phyloP scores from a whole-genome alignment of 2,888 invertebrate species.

The Petrophora chlorosata region DNA sequence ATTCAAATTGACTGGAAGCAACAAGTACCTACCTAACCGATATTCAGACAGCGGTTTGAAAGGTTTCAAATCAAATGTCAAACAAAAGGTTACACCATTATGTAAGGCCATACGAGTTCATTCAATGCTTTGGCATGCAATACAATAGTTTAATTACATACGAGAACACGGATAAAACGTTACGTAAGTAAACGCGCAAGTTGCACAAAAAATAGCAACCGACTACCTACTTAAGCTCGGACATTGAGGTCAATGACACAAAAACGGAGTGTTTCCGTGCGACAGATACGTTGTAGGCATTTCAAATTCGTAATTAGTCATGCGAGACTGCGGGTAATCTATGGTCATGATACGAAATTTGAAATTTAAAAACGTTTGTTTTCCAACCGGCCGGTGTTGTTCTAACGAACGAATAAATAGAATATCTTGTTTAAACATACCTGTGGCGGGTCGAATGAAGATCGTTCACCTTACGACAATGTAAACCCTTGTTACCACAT shows the following conservation, averaged over 20 bases:
- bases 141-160: conserved; percentile 70
- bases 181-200: conserved; percentile 64
- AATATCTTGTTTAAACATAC: conserved; percentile 68
- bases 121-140: conserved; percentile 58
- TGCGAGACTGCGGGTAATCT: conserved; percentile 51
- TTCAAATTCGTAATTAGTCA: conserved; percentile 66
- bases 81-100: conserved; percentile 73
- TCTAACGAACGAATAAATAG: conserved; percentile 41
- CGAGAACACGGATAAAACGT: conserved; percentile 54
- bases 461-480: conserved; percentile 78
- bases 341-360: conserved; percentile 47
- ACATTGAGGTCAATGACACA: conserved; percentile 74
- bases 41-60: conserved; percentile 51
- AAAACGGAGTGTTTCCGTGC: conserved; percentile 67
- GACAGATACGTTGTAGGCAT: conserved; percentile 61
- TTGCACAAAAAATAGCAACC: conserved; percentile 63
- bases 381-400: conserved; percentile 39
- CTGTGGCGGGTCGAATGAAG: conserved; percentile 71
- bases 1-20: conserved; percentile 51
- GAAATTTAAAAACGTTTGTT: conserved; percentile 48
- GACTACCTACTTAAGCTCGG: conserved; percentile 59
- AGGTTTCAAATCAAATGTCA: conserved; percentile 70
- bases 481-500: conserved; percentile 78
- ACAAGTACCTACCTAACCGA: conserved; percentile 64
- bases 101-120: conserved; percentile 55